phyloP scores from a whole-genome alignment of 2,113 vertebrate species.

The Labeo catla region DNA sequence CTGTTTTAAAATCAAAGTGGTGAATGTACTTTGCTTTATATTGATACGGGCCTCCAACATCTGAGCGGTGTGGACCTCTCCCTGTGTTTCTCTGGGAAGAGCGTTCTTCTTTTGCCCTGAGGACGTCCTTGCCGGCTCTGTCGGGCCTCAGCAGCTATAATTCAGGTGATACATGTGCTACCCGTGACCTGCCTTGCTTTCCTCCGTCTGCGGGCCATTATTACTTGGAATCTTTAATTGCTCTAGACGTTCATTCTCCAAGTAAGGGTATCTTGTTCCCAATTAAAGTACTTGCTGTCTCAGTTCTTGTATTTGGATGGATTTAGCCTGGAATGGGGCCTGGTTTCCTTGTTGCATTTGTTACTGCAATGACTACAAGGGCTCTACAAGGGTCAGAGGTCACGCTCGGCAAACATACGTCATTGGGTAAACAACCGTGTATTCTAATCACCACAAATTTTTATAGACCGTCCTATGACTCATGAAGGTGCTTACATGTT shows the following conservation, averaged over 20 bases:
- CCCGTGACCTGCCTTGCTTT: constrained; percentile 68
- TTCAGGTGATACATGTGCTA: constrained; percentile 74
- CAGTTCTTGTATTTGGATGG: constrained; percentile 46
- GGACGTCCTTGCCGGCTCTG: constrained; percentile 73
- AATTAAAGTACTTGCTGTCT: constrained; percentile 63
- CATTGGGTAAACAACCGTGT: constrained; percentile 22
- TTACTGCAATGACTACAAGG: constrained; percentile 42
- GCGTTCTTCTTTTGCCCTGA: constrained; percentile 63
- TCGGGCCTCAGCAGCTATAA: constrained; percentile 66
- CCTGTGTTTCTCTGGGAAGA: constrained; percentile 36
- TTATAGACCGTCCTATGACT: background rate
- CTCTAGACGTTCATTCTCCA: constrained; percentile 77
- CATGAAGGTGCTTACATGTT: background rate
- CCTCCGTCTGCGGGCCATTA: constrained; percentile 65
- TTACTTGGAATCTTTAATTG: constrained; percentile 76
- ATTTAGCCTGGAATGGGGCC: constrained; percentile 15
- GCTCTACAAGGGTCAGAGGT: constrained; percentile 43
- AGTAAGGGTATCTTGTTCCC: constrained; percentile 70
- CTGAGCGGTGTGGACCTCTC: constrained; percentile 14
- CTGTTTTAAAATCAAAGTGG: constrained; percentile 28
- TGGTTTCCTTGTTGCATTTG: constrained; percentile 53
- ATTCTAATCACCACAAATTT: background rate
- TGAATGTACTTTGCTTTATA: constrained; percentile 30
- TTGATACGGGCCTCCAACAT: constrained; percentile 16
- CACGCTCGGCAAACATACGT: constrained; percentile 51